Conservation (phyloP, 2,888 invertebrate genomes). For the Eupeodes luniger region DNA sequence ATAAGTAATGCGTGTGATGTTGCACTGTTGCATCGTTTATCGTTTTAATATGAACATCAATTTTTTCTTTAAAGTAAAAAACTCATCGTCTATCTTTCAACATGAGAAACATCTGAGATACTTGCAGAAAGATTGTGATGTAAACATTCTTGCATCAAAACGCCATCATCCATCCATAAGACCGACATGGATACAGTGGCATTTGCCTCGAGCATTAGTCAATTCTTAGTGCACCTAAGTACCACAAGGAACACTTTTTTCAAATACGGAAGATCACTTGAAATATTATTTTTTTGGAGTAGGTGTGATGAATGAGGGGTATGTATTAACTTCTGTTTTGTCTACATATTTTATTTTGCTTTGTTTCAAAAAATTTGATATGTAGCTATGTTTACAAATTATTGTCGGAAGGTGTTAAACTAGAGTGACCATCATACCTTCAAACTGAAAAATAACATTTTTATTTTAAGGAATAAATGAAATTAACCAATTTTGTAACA, state of each 20-base stretch:
- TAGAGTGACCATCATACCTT: slow-evolving; percentile 2
- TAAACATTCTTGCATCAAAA: slow-evolving; percentile 65
- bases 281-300: slow-evolving; percentile 24
- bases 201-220: slow-evolving; percentile 19
- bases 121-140: slow-evolving; percentile 69
- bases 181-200: too few relatives aligned
- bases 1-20: slow-evolving; percentile 67
- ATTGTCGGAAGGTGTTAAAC: slow-evolving; percentile 32
- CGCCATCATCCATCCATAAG: slow-evolving; percentile 46
- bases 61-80: slow-evolving; percentile 34
- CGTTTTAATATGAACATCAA: slow-evolving; percentile 56
- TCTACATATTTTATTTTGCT: slow-evolving; percentile 55
- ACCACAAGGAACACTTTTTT: neutral
- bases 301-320: slow-evolving; percentile 2
- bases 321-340: slow-evolving; percentile 62
- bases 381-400: slow-evolving; percentile 54
- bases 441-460: neutral
- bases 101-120: slow-evolving; percentile 69
- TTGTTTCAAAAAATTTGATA: slow-evolving; percentile 57
- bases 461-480: too few relatives aligned
- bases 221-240: neutral
- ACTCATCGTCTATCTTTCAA: slow-evolving; percentile 72
- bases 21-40: slow-evolving; percentile 30
- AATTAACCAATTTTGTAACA: too few relatives aligned
- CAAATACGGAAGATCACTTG: slow-evolving; percentile 57